A percentile compares a stretch with the other conserved stretches of the same genome.
These are phyloP conservation scores for Cirrhinus mrigala DNA, from an alignment of 2,797 vertebrate species.

Conservation along the genomic window DNA sequence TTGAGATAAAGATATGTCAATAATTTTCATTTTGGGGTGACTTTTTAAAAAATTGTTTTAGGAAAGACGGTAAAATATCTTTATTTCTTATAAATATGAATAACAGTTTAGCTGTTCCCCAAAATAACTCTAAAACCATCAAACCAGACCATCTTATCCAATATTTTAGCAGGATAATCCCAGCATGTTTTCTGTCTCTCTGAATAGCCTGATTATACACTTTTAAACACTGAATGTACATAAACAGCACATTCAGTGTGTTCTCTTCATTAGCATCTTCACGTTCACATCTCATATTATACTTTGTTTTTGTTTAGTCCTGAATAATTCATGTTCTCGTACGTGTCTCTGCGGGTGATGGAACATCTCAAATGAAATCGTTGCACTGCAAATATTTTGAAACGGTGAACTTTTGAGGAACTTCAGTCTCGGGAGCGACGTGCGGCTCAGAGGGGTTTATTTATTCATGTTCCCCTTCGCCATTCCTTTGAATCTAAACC, in stretches of 20 bases:
- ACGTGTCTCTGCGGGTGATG: background rate
- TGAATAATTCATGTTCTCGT: conserved; percentile 35
- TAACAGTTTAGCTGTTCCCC: background rate
- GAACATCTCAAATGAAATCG: background rate
- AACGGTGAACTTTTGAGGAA: conserved; percentile 39
- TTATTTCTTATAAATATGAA: background rate
- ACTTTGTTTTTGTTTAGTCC: background rate
- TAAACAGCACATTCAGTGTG: background rate
- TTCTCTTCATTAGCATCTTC: background rate
- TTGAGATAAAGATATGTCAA: background rate
- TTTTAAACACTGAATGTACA: background rate
- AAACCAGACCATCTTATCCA: too few species aligned
- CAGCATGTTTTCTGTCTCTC: background rate
- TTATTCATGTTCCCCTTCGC: conserved; percentile 16
- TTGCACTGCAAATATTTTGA: conserved; percentile 39
- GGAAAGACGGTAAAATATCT: background rate
- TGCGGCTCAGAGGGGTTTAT: background rate
- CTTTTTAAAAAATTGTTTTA: too few species aligned
- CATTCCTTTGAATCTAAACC: background rate
- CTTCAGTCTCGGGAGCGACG: background rate
- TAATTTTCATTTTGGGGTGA: background rate
- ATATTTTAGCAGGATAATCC: background rate
- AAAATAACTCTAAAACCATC: background rate
- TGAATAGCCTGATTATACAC: background rate
- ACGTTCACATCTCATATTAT: background rate